Percentiles rank a stretch among this genome's conserved stretches.
These are phyloP conservation scores for Drosophila mayaguana DNA, from an alignment of 2,888 invertebrate species.

Conservation along the genomic window DNA sequence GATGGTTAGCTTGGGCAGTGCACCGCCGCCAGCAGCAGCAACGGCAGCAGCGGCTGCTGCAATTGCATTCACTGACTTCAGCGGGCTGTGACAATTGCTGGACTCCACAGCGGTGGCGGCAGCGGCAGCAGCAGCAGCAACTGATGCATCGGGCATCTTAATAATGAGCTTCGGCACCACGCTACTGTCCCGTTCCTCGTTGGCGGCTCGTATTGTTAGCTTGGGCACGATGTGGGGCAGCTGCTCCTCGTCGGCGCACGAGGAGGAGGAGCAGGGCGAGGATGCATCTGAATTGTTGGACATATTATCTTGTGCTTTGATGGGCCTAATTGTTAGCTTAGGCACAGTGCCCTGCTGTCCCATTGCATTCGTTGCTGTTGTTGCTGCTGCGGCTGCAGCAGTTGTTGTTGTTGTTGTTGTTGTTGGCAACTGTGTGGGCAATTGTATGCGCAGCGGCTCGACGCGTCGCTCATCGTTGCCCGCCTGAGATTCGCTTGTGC, in stretches of 20 bases:
- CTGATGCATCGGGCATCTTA: conserved; percentile 79
- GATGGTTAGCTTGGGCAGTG: conserved; percentile 87
- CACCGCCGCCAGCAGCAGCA: conserved; percentile 51
- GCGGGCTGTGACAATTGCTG: conserved; percentile 61
- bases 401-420: conserved; percentile 12
- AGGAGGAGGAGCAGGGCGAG: conserved; percentile 80
- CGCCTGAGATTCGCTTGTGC: conserved; percentile 65
- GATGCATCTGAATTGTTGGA: conserved; percentile 67
- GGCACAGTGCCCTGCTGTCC: conserved; percentile 57
- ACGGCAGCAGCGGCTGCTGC: conserved; percentile 51
- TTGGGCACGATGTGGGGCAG: conserved; percentile 84
- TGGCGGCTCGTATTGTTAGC: conserved; percentile 83
- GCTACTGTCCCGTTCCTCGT: conserved; percentile 79
- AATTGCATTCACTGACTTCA: conserved; percentile 11
- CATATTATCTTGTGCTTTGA: conserved; percentile 63
- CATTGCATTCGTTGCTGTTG: conserved; percentile 1
- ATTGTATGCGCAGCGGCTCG: conserved; percentile 85
- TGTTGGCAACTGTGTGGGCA: conserved; percentile 62
- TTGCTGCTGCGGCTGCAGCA: background rate
- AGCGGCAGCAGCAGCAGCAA: conserved; percentile 12
- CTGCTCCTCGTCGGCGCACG: conserved; percentile 70
- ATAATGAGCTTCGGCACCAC: conserved; percentile 84
- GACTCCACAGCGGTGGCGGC: background rate
- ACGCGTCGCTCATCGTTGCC: conserved; percentile 81
- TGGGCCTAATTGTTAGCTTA: conserved; percentile 83